A percentile compares a stretch with the other conserved stretches of the same genome.
phyloP scores from a whole-genome alignment of 2,797 vertebrate genomes.

The Poecilia gillii region DNA sequence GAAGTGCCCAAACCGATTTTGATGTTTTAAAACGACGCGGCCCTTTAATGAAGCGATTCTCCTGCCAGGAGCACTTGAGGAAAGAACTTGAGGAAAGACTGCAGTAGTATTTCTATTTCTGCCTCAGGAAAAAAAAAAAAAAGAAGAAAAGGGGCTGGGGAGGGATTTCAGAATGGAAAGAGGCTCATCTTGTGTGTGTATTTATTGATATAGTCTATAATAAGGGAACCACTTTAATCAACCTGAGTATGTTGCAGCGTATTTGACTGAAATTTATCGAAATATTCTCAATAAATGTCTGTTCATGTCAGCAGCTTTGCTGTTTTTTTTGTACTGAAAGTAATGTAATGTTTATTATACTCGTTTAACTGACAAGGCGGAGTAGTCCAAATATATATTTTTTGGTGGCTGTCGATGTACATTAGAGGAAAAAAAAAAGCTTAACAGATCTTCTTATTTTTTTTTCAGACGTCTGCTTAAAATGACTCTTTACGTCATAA shows the following conservation, averaged over 20 bases:
- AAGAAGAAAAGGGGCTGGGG: no score
- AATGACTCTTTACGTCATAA: background rate
- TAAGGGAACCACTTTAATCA: constrained; percentile 6
- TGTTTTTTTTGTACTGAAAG: background rate
- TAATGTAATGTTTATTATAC: background rate
- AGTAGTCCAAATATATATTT: background rate
- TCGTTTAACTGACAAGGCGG: background rate
- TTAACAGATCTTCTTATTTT: background rate
- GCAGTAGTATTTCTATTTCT: background rate
- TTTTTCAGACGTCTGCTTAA: background rate
- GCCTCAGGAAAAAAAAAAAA: background rate
- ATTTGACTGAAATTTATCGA: background rate
- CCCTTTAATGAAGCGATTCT: constrained; percentile 12
- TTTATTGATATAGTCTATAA: background rate
- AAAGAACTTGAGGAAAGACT: background rate
- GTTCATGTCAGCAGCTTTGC: background rate
- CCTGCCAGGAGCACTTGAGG: background rate
- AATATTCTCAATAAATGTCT: background rate
- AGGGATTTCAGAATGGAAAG: background rate
- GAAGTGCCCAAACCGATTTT: constrained; percentile 27
- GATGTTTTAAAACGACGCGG: constrained; percentile 6
- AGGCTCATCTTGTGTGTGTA: background rate
- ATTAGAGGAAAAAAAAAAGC: background rate
- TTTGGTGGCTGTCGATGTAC: background rate
- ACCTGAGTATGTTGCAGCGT: background rate